Evolutionary conservation across 2,113 vertebrate genomes (phyloP).

Genomic region (human (Homo sapiens)): GRCh38 chr16:54632501-54633000

Average conservation of each 20-base stretch:
- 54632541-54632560: slow-evolving; percentile 89
- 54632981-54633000: slow-evolving; percentile 76
- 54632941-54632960: slow-evolving; percentile 88
- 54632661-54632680: slow-evolving; percentile 99
- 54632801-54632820: slow-evolving; percentile 98
- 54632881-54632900: slow-evolving; percentile 99
- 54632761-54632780: slow-evolving; percentile 91
- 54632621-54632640: slow-evolving; percentile 97
- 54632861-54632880: slow-evolving; percentile 93
- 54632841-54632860: slow-evolving; percentile 99
- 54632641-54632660: slow-evolving; percentile 99
- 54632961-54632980: slow-evolving; percentile 78
- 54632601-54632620: slow-evolving; percentile 99
- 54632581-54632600: slow-evolving; percentile 94
- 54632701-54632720: slow-evolving; percentile 85
- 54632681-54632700: slow-evolving; percentile 97
- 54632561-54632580: slow-evolving; percentile 91
- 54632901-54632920: slow-evolving; percentile 99
- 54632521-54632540: slow-evolving; percentile 92
- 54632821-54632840: slow-evolving; percentile 98
- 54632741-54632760: slow-evolving; percentile 99
- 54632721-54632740: slow-evolving; percentile 90
- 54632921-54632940: slow-evolving; percentile 86
- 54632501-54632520: slow-evolving; percentile 91
- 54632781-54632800: slow-evolving; percentile 91